A percentile compares a stretch with the other conserved stretches of the same genome.
phyloP scores from a whole-genome alignment of 2,888 invertebrate species.

The Meta bourneti region DNA sequence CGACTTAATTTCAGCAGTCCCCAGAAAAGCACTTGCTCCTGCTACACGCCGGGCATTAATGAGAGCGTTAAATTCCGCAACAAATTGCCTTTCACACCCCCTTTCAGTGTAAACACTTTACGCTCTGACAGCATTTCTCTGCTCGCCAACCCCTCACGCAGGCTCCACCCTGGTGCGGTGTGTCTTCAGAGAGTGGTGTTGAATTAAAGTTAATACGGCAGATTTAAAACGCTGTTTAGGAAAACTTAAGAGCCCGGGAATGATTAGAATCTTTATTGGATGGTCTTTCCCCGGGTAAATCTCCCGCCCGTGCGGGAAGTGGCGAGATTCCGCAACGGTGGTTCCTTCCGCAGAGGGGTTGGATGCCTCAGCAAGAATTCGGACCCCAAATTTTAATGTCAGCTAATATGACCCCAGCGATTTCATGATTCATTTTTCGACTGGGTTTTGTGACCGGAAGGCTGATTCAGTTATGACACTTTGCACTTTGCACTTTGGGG shows the following conservation, averaged over 20 bases:
- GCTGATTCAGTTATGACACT: background rate
- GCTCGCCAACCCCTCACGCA: background rate
- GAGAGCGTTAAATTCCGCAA: slow-evolving; percentile 67
- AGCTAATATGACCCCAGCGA: slow-evolving; percentile 54
- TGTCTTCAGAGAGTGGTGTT: slow-evolving; percentile 20
- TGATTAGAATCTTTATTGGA: slow-evolving; percentile 71
- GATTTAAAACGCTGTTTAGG: slow-evolving; percentile 72
- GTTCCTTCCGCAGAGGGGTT: background rate
- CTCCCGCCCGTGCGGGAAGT: slow-evolving; percentile 9
- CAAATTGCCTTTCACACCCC: slow-evolving; percentile 56
- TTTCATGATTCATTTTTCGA: slow-evolving; percentile 53
- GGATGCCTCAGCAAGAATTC: slow-evolving; percentile 8
- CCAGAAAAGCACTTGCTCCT: background rate
- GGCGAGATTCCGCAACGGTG: background rate
- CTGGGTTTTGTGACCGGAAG: slow-evolving; percentile 13
- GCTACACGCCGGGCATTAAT: slow-evolving; percentile 36
- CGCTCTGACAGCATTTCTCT: slow-evolving; percentile 27
- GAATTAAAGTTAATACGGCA: slow-evolving; percentile 71
- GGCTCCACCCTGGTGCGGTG: background rate
- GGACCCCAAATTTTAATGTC: slow-evolving; percentile 32
- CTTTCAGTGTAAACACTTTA: slow-evolving; percentile 53
- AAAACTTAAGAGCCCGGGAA: slow-evolving; percentile 44
- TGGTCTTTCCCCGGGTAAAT: slow-evolving; percentile 15
- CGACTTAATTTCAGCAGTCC: slow-evolving; percentile 59
- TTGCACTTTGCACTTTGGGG: background rate